Evolutionary conservation across 2,888 invertebrate species (phyloP), one percentile per base, ranked within the genome.

Genomic region (Acrobasis suavella): DNA sequence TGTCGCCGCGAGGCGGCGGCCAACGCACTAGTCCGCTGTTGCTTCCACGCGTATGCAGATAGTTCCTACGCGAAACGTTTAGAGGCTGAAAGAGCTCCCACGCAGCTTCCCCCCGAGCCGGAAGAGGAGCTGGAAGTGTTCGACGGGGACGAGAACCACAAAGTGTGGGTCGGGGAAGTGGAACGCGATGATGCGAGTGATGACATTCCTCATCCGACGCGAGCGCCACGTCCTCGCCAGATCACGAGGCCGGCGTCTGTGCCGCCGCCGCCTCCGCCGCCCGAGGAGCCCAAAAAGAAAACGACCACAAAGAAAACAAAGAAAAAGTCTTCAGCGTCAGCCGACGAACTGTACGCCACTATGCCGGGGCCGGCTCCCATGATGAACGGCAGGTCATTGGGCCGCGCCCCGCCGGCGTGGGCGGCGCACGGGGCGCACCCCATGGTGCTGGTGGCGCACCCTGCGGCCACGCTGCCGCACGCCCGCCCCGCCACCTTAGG

Each of bases 21-120:
- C 68, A 98, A 99, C 88, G 99, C 99, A 74, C 94, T 99, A 80
- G 99, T 99, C 69, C 94, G 98, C 75, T 98, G 98, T 89, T 98
- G 98, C 91, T 99, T 99, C 91, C 98, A 98, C 91, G 98, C 98
- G 59, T 99, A 98, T 89, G 98, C 98, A 0, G 98, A 98, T 86
- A 97, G 97, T 74, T 97, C 97, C 70, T 98, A 98, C 85, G 98
- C 97, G 55, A 96, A 96, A 76, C 96, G 96, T 70, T 92, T 96
- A 73, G 95, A 96, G 80, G 94, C 94, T 10, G 95, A 94, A 71
- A 91, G 93, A 32, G 76, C 89, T 39, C 91, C 91, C 16, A 76
- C 87, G 17, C 88, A 86, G 70, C 73, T 85, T 67, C 87, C 83
- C 2, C 87, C 83, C 71, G 90, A 89, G 74, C 70, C 72, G 39